phyloP scores from a whole-genome alignment of 2,888 invertebrate species.

The Epsilonema sp. region DNA sequence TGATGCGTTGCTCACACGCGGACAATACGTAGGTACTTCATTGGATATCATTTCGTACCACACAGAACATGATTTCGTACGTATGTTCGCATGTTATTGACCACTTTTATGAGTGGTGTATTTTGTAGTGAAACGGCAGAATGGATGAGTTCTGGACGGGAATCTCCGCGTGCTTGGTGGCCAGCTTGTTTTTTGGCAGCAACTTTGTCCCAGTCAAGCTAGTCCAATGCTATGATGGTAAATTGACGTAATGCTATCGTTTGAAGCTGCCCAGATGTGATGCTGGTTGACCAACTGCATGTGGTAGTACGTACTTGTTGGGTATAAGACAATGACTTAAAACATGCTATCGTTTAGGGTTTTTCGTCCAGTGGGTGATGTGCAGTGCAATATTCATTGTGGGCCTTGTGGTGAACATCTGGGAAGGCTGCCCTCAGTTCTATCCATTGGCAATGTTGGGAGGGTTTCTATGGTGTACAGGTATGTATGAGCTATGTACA shows the following conservation, averaged over 20 bases:
- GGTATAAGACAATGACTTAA: too few species aligned
- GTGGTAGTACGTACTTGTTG: neutral
- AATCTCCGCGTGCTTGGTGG: conserved; percentile 29
- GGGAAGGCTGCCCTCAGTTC: conserved; percentile 29
- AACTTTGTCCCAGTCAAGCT: conserved; percentile 35
- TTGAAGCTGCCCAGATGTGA: neutral
- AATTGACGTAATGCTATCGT: neutral
- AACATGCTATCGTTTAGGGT: conserved; percentile 31
- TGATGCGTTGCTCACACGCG: too few species aligned
- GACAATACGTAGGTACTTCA: too few species aligned
- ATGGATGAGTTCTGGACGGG: too few species aligned
- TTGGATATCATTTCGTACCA: too few species aligned
- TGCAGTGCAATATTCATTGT: conserved; percentile 30
- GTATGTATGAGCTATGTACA: conserved; percentile 21
- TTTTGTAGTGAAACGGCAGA: too few species aligned
- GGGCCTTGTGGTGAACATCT: conserved; percentile 29
- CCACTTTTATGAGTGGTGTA: too few species aligned
- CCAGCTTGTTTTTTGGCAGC: conserved; percentile 34
- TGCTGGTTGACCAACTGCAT: neutral
- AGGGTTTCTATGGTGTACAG: conserved; percentile 34
- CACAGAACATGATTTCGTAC: too few species aligned
- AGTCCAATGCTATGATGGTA: conserved; percentile 34
- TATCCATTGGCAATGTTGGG: conserved; percentile 36
- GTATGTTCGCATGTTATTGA: too few species aligned
- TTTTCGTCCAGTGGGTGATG: conserved; percentile 37